Evolutionary conservation across 2,797 vertebrate genomes (phyloP).

Genomic region (Tenualosa thibaudeaui): DNA sequence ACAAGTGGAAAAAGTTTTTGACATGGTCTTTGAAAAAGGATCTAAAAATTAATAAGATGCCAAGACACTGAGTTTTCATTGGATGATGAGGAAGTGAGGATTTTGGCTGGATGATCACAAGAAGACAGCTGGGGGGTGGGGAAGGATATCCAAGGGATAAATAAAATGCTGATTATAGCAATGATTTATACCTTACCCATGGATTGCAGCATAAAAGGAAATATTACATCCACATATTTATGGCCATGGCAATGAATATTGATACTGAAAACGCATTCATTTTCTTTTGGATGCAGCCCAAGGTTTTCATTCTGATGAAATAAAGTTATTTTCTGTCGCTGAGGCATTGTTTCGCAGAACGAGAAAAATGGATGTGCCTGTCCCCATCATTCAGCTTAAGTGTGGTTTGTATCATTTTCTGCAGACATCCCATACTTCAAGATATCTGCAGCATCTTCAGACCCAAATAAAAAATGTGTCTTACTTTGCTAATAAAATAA

Average conservation of each 20-base stretch:
- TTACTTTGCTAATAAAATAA: background rate
- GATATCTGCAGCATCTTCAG: background rate
- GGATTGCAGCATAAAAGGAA: slow-evolving; percentile 17
- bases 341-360: slow-evolving; percentile 51
- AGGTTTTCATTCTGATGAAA: slow-evolving; percentile 32
- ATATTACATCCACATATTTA: slow-evolving; percentile 26
- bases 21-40: slow-evolving; percentile 28
- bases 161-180: slow-evolving; percentile 26
- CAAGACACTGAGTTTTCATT: background rate
- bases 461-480: background rate
- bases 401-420: slow-evolving; percentile 47
- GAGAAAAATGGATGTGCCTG: slow-evolving; percentile 58
- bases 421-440: slow-evolving; percentile 40
- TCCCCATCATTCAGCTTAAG: slow-evolving; percentile 47
- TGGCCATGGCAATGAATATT: slow-evolving; percentile 2
- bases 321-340: slow-evolving; percentile 47
- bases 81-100: background rate
- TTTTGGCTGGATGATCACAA: background rate
- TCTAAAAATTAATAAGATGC: slow-evolving; percentile 15
- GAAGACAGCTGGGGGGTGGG: background rate
- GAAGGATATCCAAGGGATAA: background rate
- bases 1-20: slow-evolving; percentile 17
- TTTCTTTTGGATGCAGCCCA: slow-evolving; percentile 51
- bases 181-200: slow-evolving; percentile 26
- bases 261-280: slow-evolving; percentile 1